Percentiles rank a stretch among this genome's conserved stretches.
Conservation (phyloP, 2,113 vertebrate genomes). For the Pluvianellus socialis region DNA sequence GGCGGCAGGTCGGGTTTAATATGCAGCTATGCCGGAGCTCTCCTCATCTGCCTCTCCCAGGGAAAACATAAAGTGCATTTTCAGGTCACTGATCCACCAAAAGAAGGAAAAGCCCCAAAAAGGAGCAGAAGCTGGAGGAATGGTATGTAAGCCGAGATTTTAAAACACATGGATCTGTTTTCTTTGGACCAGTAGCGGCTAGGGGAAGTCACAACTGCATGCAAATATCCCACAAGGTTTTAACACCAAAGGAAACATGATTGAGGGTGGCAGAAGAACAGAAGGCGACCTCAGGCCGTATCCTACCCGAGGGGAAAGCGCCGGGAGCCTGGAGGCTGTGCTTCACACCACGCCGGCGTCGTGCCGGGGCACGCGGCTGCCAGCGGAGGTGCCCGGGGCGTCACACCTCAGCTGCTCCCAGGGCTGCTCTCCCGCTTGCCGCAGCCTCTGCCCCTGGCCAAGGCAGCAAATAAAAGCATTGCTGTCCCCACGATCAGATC, state of each 20-base stretch:
- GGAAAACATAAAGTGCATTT: conserved; percentile 49
- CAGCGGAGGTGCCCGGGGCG: neutral
- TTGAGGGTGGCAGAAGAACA: neutral
- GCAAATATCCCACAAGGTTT: conserved; percentile 9
- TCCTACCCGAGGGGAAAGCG: neutral
- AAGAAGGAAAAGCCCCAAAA: conserved; percentile 49
- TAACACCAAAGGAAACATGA: neutral
- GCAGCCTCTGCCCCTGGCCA: rapidly evolving
- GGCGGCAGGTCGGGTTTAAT: neutral
- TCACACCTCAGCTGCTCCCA: neutral
- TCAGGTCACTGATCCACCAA: conserved; percentile 27
- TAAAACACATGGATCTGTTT: conserved; percentile 46
- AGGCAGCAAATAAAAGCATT: neutral
- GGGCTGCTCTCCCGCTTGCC: rapidly evolving
- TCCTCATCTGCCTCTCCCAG: conserved; percentile 35
- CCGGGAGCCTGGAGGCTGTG: neutral
- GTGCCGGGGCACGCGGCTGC: neutral
- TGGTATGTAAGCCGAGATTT: conserved; percentile 26
- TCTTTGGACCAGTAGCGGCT: neutral
- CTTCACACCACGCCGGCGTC: neutral
- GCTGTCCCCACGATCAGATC: neutral
- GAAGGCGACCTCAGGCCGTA: neutral
- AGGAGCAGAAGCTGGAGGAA: conserved; percentile 52
- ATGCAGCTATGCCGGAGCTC: conserved; percentile 47
- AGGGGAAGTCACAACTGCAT: conserved; percentile 2